Conservation (phyloP, 1,140 invertebrate species). For the Bombus haemorrhoidalis region DNA sequence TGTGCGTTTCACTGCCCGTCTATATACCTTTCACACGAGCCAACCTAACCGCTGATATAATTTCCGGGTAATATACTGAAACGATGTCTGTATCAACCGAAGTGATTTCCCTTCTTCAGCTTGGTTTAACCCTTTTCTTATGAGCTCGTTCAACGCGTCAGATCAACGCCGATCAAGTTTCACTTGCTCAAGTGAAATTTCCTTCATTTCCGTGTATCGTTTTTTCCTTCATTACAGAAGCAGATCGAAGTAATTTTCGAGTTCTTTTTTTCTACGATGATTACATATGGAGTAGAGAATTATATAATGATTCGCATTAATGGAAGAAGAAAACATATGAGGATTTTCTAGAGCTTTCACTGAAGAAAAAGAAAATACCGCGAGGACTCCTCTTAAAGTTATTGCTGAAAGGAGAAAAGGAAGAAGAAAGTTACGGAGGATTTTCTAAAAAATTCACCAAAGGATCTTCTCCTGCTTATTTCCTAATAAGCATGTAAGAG, state of each 20-base stretch:
- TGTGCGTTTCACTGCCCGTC: background rate
- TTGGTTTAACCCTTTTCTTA: background rate
- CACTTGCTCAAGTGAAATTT: background rate
- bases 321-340: background rate
- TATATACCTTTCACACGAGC: constrained; percentile 1
- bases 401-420: too few relatives aligned
- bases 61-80: constrained; percentile 19
- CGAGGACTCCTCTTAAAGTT: too few relatives aligned
- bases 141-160: too few relatives aligned
- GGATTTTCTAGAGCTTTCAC: background rate
- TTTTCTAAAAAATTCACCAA: background rate
- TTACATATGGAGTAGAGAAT: background rate
- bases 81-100: constrained; percentile 29
- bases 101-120: background rate
- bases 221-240: background rate
- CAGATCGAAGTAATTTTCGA: background rate
- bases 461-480: too few relatives aligned
- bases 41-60: constrained; percentile 1
- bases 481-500: background rate
- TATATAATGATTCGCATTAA: background rate
- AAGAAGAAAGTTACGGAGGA: background rate
- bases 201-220: background rate
- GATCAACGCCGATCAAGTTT: background rate
- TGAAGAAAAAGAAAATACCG: background rate
- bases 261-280: background rate